Base-by-base conservation (phyloP, 2,888 invertebrate genomes). In the Lasioglossum zephyrum region DNA sequence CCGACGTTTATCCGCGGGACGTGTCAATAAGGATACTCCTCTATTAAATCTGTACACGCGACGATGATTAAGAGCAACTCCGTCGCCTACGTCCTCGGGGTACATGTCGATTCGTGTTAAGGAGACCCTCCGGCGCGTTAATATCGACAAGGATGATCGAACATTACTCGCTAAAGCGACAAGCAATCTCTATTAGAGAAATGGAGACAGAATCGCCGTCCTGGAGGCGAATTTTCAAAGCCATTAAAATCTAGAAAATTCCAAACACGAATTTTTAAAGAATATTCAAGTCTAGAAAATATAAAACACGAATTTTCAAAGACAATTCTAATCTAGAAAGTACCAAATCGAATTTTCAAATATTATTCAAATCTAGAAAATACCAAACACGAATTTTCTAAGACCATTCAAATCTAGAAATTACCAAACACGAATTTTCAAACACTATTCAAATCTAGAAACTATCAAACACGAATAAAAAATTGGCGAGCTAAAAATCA, bases 1-100 rank as follows among this genome's bases (percentile, higher is more conserved):
- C 53, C 82, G 79, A 84, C 85, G 74, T 79, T 80, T 77, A 85
- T 84, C 84, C 79, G 78, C 11, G 84, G 31, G 75, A 84, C 84
- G 75, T 76, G 84, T 78, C 85, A 57, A 63, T 76, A 53, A 53
- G 74, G 77, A 83, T 84, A 77, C 57, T 47, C 69, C 47, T 60
- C 57, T 60, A 66, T 77, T 82, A 82, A 82, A 83, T 81, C 81
- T 76, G 63, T 39, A 66, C 79, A n/a, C 60, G 72, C 26, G 39
- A 53, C 75, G 69, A 75, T 76, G 75, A 82, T 85, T 73, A 81
- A 66, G 77, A 39, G 73, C 77, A 31, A 26, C 77, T 57, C 73
- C 49, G 31, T 31, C 73, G 73, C 73, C 47, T 31, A 13, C 73
- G 18, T 47, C 31, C 47, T 31, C 26, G 8, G 47, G 73, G 47